Conservation (phyloP, 2,113 vertebrate species). For the Takifugu bimaculatus region DNA sequence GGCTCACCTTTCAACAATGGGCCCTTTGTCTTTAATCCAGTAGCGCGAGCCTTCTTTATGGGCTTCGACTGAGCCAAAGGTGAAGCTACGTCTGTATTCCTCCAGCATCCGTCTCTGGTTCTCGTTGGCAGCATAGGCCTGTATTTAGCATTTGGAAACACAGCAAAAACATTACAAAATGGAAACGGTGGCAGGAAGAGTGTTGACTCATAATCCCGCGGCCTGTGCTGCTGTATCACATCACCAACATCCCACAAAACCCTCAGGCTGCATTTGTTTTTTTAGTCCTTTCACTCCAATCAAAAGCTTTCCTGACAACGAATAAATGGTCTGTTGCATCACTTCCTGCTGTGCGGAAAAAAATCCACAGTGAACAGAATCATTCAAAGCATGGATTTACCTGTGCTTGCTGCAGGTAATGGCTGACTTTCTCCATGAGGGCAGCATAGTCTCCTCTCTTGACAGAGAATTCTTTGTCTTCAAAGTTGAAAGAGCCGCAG, state of each 20-base stretch:
- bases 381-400: slow-evolving; percentile 44
- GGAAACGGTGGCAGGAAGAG: neutral
- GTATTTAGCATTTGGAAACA: slow-evolving; percentile 6
- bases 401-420: slow-evolving; percentile 81
- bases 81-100: slow-evolving; percentile 82
- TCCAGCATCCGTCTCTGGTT: slow-evolving; percentile 83
- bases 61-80: slow-evolving; percentile 81
- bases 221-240: neutral
- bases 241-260: neutral
- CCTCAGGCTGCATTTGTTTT: too few species aligned
- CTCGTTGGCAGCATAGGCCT: slow-evolving; percentile 82
- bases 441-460: slow-evolving; percentile 83
- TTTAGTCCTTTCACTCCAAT: neutral
- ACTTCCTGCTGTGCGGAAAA: too few species aligned
- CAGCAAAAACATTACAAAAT: neutral
- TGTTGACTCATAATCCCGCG: neutral
- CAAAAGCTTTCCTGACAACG: too few species aligned
- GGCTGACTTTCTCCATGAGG: slow-evolving; percentile 81
- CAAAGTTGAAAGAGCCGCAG: slow-evolving; percentile 80
- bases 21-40: slow-evolving; percentile 91
- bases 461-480: slow-evolving; percentile 77
- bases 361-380: neutral
- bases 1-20: slow-evolving; percentile 87
- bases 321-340: too few species aligned
- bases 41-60: slow-evolving; percentile 88